Evolutionary conservation across 2,888 invertebrate species (phyloP), one percentile per base, ranked within the genome.

Genomic region (Nomada hirtipes): DNA sequence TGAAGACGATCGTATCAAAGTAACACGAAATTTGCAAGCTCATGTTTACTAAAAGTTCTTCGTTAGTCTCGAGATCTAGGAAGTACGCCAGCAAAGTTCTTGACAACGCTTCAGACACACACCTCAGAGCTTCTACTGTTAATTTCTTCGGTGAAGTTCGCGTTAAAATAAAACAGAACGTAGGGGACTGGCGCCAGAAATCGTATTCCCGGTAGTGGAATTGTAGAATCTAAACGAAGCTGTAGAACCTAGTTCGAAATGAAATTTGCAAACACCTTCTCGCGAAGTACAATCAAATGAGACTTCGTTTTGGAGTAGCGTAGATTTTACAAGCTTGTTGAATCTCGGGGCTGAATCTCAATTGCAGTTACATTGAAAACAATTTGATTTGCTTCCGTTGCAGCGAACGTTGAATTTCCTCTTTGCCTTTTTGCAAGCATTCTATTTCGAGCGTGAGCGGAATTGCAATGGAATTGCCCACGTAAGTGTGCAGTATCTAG

Each of bases 181-280:
- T 50, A 20, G 42, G 57, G 26, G 2, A 20, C 20, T 47, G 23
- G 15, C n/a, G n/a, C 4, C 15, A 29, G 55, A n/a, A 26, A 63
- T n/a, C 13, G 50, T 61, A 52, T 18, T 67, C 42, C 36, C 36
- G 7, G 7, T 1, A 36, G 7, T 36, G 7, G 36, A 7, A 7
- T 7, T 1, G 36, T 7, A 36, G 36, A 36, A 36, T 36, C 36
- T 0, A 36, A 36, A 36, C 4, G 36, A 42, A 44, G n/a, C 23
- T 2, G n/a, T 9, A 18, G 26, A 23, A 2, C 4, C 20, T 9
- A 1, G 36, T 47, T 55, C 1, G 0, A 36, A 67, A 78, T 50
- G 26, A 55, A 50, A 73, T 76, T 76, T 59, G 18, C 26, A 20
- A 29, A 42, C 20, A 36, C 23, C 2, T 50, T 10, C 57, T 15